Base-by-base conservation (phyloP, 1,140 invertebrate species). In the Macrocentrus cingulum region DNA sequence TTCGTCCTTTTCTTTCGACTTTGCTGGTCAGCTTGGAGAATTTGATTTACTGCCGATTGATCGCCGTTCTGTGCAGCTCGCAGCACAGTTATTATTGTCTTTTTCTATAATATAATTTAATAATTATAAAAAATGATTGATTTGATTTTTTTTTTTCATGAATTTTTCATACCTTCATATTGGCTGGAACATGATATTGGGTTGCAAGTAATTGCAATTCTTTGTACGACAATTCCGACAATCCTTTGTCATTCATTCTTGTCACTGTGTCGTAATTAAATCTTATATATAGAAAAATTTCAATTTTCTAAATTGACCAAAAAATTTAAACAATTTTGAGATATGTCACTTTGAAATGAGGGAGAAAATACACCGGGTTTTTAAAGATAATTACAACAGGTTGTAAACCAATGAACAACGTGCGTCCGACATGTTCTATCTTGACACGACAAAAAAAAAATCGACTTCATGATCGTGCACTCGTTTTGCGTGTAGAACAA, bases 91-190 rank as follows among this genome's bases (percentile, higher is more conserved):
- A 75, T 44, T 11, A 76, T 45, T 16, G 66, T 37, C 41, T 68
- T 60, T 39, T 76, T 76, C 74, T 76, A 61, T 46, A 61, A 8
- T n/a, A n/a, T n/a, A n/a, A n/a, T n/a, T n/a, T n/a, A n/a, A n/a
- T n/a, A n/a, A n/a, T n/a, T n/a, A n/a, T n/a, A n/a, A n/a, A n/a
- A n/a, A n/a, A n/a, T n/a, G n/a, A n/a, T n/a, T n/a, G n/a, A n/a
- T n/a, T n/a, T n/a, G n/a, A n/a, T n/a, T n/a, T n/a, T n/a, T n/a
- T n/a, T n/a, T n/a, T n/a, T n/a, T n/a, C n/a, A n/a, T n/a, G n/a
- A n/a, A n/a, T 29, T 29, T 29, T 29, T 29, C 25, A 71, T 68
- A 75, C 73, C 73, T 75, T 76, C 41, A 76, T 74, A 61, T 77
- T 77, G 34, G 71, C 70, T 18, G 74, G 74, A 16, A 77, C 64